phyloP scores from a whole-genome alignment of 2,888 invertebrate genomes.

The Coelopa pilipes region DNA sequence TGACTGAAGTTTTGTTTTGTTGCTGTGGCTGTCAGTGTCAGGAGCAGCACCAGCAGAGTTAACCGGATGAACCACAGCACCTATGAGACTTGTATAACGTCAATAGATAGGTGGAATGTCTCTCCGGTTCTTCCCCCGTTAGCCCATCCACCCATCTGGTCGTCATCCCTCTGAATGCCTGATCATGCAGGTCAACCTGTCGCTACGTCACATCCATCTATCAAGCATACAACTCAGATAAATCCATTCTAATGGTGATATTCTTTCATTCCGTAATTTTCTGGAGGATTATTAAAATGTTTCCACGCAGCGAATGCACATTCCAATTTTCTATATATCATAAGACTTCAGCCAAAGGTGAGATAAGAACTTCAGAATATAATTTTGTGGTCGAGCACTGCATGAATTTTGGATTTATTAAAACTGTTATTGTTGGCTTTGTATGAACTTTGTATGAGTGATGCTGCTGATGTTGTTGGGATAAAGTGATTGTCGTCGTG shows the following conservation, averaged over 20 bases:
- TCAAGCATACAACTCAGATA: too few species aligned
- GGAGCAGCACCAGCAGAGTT: constrained; percentile 1
- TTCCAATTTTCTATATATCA: too few species aligned
- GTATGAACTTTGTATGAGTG: not conserved
- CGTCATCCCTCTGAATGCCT: not conserved
- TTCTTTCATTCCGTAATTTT: not conserved
- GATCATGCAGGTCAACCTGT: too few species aligned
- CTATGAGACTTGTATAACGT: not conserved
- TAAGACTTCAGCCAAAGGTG: too few species aligned
- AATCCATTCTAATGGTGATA: not conserved
- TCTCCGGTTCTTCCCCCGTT: not conserved
- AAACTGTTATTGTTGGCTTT: not conserved
- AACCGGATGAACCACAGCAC: not conserved
- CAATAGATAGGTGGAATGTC: not conserved
- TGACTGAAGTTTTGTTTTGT: not conserved
- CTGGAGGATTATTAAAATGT: too few species aligned
- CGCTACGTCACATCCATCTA: too few species aligned
- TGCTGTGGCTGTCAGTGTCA: constrained; percentile 17
- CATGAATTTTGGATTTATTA: constrained; percentile 4
- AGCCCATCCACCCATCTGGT: not conserved
- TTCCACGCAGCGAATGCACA: too few species aligned
- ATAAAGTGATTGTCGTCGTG: too few species aligned
- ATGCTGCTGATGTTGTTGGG: too few species aligned
- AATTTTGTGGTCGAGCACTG: not conserved
- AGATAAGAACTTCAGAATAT: too few species aligned